Percentiles rank a stretch among this genome's conserved stretches.
Conservation (phyloP, 2,797 vertebrate genomes). For the Fistularia commersonii region DNA sequence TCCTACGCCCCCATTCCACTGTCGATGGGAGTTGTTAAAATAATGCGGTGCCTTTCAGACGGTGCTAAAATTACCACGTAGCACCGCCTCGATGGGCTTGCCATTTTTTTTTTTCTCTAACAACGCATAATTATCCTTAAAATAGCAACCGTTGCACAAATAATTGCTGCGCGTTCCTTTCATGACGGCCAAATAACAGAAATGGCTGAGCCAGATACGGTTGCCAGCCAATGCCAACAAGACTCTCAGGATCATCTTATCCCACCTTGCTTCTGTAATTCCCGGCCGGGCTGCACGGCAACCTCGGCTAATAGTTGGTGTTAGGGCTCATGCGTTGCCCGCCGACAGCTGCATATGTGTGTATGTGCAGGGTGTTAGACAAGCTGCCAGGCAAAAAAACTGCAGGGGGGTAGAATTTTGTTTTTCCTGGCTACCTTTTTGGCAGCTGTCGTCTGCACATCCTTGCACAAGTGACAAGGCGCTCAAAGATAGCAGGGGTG, state of each 20-base stretch:
- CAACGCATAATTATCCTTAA: slow-evolving; percentile 2
- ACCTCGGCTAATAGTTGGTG: slow-evolving; percentile 10
- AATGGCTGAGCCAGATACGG: too few relatives aligned
- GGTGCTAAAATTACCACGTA: slow-evolving; percentile 2
- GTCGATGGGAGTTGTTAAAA: slow-evolving; percentile 17
- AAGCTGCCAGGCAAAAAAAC: slow-evolving; percentile 9
- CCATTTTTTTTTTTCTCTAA: slow-evolving; percentile 15
- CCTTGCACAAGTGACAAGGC: slow-evolving; percentile 11
- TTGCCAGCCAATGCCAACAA: not conserved
- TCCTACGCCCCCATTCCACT: slow-evolving; percentile 8
- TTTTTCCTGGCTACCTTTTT: slow-evolving; percentile 20
- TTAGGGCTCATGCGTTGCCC: slow-evolving; percentile 16
- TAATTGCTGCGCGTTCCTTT: not conserved
- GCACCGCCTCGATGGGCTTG: slow-evolving; percentile 9
- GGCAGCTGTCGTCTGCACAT: slow-evolving; percentile 44
- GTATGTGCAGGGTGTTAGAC: slow-evolving; percentile 7
- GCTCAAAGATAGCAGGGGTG: slow-evolving; percentile 19
- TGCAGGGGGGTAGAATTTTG: slow-evolving; percentile 4
- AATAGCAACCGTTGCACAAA: slow-evolving; percentile 5
- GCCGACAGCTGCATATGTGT: slow-evolving; percentile 34
- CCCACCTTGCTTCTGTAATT: not conserved
- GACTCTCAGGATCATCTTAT: not conserved
- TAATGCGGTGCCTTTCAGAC: not conserved
- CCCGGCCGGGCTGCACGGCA: not conserved
- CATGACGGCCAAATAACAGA: slow-evolving; percentile 1